Percentiles rank a stretch among this genome's conserved stretches.
These are phyloP conservation scores for Pedicia rivosa DNA, from an alignment of 2,888 invertebrate species.

Conservation along the genomic window DNA sequence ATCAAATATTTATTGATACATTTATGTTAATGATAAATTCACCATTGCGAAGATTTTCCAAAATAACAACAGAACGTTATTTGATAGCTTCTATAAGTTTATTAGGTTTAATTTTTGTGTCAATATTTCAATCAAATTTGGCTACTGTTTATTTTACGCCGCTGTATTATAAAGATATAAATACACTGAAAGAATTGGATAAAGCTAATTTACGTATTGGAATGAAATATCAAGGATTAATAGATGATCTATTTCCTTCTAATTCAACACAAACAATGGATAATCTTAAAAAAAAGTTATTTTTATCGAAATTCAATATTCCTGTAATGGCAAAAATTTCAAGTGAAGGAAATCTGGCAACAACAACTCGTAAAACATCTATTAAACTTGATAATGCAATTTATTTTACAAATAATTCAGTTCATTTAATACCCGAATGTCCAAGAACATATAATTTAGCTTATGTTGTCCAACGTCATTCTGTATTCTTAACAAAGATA, in stretches of 20 bases:
- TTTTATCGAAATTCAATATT: slow-evolving; percentile 18
- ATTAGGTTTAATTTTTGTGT: slow-evolving; percentile 28
- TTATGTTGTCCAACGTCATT: slow-evolving; percentile 22
- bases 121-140: slow-evolving; percentile 29
- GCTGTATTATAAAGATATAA: slow-evolving; percentile 26
- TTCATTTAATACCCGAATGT: slow-evolving; percentile 27
- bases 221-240: slow-evolving; percentile 27
- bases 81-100: slow-evolving; percentile 26
- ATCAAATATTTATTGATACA: slow-evolving; percentile 22
- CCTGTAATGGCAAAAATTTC: slow-evolving; percentile 19
- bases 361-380: slow-evolving; percentile 22
- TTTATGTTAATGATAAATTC: slow-evolving; percentile 26
- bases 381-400: slow-evolving; percentile 20
- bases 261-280: slow-evolving; percentile 22
- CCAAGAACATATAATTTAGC: slow-evolving; percentile 28
- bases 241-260: slow-evolving; percentile 26
- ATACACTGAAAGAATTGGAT: slow-evolving; percentile 26
- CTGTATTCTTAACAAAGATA: slow-evolving; percentile 21
- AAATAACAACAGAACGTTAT: slow-evolving; percentile 25
- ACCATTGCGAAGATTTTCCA: slow-evolving; percentile 23
- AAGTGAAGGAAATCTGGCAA: slow-evolving; percentile 18
- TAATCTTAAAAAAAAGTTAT: slow-evolving; percentile 20
- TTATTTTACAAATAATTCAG: slow-evolving; percentile 20
- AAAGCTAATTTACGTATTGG: slow-evolving; percentile 21
- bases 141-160: slow-evolving; percentile 29